Evolutionary conservation across 2,888 invertebrate genomes (phyloP), one percentile per base, ranked within the genome.

Genomic region (Bellardia pandia): DNA sequence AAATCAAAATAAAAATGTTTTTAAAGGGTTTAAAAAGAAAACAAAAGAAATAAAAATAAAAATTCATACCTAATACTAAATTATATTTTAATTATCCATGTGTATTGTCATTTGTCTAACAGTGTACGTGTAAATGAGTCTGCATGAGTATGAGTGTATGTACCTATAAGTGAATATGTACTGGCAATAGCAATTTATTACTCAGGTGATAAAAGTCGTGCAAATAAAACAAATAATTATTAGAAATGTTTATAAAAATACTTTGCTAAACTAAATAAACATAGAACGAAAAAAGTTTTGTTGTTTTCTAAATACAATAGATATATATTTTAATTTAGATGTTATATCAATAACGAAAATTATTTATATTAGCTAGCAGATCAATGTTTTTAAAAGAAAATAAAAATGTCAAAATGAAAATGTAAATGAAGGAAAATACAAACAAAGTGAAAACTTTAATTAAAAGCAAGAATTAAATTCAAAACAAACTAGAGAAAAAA

Each of bases 131-230:
- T 62, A 37, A 45, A 45, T 13, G 45, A 45, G 45, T 45, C 45
- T 71, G 62, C 53, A 64, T 74, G 56, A 30, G 71, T 56, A 48
- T 83, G 56, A 66, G 51, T 42, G 33, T 53, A 37, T 40, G 79
- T 69, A 23, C 23, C 23, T 23, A 23, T 23, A 23, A 23, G 23
- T 23, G 30, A 64, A 53, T 64, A n/a, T n/a, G n/a, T n/a, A 53
- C 45, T 33, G 79, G 42, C 58, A 76, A 80, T 68, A 48, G 33
- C 51, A 76, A 80, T 58, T 58, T 76, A 76, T 69, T 58, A 48
- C 74, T 85, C 81, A 81, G 85, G 84, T 84, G 86, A 81, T 80
- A 64, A 75, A 74, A 68, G 62, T 77, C 37, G 30, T 66, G 66
- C 72, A 78, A 80, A 66, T 58, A 71, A 75, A 81, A 68, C 2